Percentiles rank a stretch among this genome's conserved stretches.
phyloP scores from a whole-genome alignment of 2,797 vertebrate genomes.

The Dallia pectoralis region DNA sequence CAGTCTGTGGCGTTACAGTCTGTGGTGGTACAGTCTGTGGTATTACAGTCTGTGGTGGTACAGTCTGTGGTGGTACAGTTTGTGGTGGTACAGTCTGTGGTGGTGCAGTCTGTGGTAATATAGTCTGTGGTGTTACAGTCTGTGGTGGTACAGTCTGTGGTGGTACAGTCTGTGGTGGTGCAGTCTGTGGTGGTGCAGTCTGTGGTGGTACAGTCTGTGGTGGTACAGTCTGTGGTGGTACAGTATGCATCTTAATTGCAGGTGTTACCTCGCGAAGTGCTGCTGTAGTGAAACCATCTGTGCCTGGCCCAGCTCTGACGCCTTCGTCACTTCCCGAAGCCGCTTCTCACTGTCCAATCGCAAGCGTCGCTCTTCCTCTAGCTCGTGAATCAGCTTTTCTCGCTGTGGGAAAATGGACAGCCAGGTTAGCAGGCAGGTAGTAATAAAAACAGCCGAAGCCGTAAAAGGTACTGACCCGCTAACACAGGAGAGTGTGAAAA shows the following conservation, averaged over 20 bases:
- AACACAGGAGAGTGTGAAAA: background rate
- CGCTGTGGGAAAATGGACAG: constrained; percentile 67
- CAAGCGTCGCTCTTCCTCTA: constrained; percentile 90
- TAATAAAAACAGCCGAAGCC: background rate
- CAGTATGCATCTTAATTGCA: background rate
- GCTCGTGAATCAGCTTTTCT: constrained; percentile 91
- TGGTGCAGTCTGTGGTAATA: background rate
- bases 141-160: background rate
- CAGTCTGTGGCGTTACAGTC: background rate
- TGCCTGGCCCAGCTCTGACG: constrained; percentile 79
- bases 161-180: background rate
- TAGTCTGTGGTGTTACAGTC: no score
- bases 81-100: background rate
- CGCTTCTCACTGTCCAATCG: constrained; percentile 87
- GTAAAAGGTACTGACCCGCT: background rate
- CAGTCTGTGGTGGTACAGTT: background rate
- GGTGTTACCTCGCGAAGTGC: constrained; percentile 85
- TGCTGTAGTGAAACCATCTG: constrained; percentile 88
- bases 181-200: background rate
- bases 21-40: background rate
- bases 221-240: background rate
- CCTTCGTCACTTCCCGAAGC: constrained; percentile 83
- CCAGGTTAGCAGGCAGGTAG: background rate
- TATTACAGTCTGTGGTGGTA: background rate
- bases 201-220: background rate